Percentiles rank a stretch among this genome's conserved stretches.
These are phyloP conservation scores for Accipiter cooperii DNA, from an alignment of 2,113 vertebrate species.

Conservation along the genomic window DNA sequence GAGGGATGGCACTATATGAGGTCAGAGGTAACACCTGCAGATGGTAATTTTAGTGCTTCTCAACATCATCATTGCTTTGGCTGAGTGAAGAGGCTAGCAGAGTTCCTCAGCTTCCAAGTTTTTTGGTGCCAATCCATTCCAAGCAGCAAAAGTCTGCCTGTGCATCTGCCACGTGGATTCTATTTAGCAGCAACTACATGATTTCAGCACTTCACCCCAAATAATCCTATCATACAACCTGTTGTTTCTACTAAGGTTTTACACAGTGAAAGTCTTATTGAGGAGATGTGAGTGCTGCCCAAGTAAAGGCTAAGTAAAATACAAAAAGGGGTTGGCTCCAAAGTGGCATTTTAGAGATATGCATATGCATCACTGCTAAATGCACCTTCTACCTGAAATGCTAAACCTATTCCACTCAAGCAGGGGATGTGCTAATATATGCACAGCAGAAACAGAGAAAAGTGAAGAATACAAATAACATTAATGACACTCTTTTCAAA, in stretches of 20 bases:
- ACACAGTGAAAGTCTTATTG: neutral
- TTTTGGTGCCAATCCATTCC: neutral
- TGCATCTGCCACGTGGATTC: neutral
- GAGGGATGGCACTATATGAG: neutral
- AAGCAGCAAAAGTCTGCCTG: neutral
- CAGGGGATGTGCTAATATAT: neutral
- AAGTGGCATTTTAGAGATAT: neutral
- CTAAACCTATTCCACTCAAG: neutral
- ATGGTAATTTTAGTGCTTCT: neutral
- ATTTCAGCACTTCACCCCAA: neutral
- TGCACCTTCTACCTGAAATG: neutral
- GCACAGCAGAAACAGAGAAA: neutral
- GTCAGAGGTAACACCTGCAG: constrained; percentile 5
- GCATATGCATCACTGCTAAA: neutral
- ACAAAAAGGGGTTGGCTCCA: neutral
- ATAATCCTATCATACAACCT: neutral
- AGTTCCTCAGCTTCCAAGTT: neutral
- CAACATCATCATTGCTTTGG: neutral
- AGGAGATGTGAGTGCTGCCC: neutral
- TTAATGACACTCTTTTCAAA: constrained; percentile 67
- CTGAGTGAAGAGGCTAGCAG: neutral
- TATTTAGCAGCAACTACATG: neutral
- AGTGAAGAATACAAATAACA: constrained; percentile 5
- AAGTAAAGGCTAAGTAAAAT: neutral
- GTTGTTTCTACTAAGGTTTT: neutral